Evolutionary conservation across 2,888 invertebrate species (phyloP), one percentile per base, ranked within the genome.

Genomic region (Tetranychus piercei): DNA sequence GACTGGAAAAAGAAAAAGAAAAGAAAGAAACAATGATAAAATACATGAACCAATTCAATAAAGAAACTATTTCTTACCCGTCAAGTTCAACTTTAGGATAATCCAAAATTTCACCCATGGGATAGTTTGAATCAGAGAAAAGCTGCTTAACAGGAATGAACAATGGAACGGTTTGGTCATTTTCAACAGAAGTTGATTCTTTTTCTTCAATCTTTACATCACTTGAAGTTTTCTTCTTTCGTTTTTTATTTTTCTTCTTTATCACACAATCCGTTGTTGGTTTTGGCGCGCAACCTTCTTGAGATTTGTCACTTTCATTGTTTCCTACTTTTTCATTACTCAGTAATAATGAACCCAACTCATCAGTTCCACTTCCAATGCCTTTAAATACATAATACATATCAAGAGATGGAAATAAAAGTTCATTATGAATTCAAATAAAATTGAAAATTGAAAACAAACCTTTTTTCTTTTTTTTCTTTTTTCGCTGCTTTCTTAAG

Each of bases 91-190:
- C 86, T 8, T 87, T 83, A 6, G 88, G 87, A 85, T 96, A 90
- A 76, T 93, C 89, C 86, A 89, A 87, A 76, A 93, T 90, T 84
- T 96, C 88, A 23, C 96, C 96, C 80, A 90, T 87, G 0, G 97
- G 97, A 82, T 87, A 96, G 80, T 86, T 84, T 71, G 86, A 91
- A 83, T 92, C 89, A 3, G 92, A 88, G 81, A 88, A 96, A 23
- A 95, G 85, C 74, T 93, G 90, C 3, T 87, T 85, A 78, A 96
- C 89, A 0, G 95, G 89, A 79, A 94, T 86, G n/a, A 90, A 87
- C 11, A 95, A 94, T n/a, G 94, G 91, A 82, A 89, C 86, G 92
- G 91, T 44, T 72, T 70, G 22, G 69, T 20, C 9, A 66, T 66
- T 20, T 69, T 69, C 22, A 69, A 20, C 69, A 69, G 11, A 22